Evolutionary conservation across 2,113 vertebrate species (phyloP).

Genomic region (Holacanthus passer): DNA sequence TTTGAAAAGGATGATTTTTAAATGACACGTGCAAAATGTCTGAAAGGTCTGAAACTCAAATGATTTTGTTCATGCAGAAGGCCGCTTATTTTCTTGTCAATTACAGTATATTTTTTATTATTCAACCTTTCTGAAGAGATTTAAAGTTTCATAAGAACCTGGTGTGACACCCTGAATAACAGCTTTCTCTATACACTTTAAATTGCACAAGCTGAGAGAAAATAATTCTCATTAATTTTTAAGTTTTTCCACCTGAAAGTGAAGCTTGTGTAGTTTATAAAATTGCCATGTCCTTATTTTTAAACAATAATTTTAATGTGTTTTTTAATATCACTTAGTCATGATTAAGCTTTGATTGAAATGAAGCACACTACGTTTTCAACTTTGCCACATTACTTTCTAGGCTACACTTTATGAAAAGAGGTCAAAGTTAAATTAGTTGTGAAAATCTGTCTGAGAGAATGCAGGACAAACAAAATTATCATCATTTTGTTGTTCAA

Average conservation of each 20-base stretch:
- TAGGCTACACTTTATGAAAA: conserved; percentile 11
- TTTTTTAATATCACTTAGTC: conserved; percentile 5
- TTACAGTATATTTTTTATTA: neutral
- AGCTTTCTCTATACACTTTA: conserved; percentile 3
- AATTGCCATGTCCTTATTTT: conserved; percentile 7
- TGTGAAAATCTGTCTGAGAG: neutral
- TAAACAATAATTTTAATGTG: neutral
- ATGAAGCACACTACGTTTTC: neutral
- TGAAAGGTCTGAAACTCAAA: conserved; percentile 1
- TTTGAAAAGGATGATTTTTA: conserved; percentile 22
- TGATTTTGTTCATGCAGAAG: neutral
- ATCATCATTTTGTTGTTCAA: neutral
- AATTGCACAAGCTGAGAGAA: neutral
- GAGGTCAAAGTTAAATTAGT: neutral
- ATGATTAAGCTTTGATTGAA: neutral
- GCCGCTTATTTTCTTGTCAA: neutral
- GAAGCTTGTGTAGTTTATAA: neutral
- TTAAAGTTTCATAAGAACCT: conserved; percentile 9
- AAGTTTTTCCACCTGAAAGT: conserved; percentile 11
- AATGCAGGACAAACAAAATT: neutral
- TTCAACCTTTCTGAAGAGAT: neutral
- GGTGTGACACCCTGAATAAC: neutral
- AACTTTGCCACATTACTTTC: conserved; percentile 7
- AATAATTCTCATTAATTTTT: neutral
- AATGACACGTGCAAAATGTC: conserved; percentile 14